phyloP scores from a whole-genome alignment of 2,888 invertebrate genomes.

The Acrocera orbiculus region DNA sequence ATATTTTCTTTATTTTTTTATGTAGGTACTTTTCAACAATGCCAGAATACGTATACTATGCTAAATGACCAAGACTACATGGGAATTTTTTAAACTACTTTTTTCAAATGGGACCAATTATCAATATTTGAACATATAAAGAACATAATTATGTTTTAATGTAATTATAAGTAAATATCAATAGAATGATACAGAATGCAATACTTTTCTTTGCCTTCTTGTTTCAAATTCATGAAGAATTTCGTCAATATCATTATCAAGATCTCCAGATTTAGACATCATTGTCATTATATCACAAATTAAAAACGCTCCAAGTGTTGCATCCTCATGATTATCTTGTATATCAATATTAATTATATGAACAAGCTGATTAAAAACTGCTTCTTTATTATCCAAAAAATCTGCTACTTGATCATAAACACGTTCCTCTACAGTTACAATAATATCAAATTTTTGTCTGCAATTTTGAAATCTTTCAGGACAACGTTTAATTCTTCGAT shows the following conservation, averaged over 20 bases:
- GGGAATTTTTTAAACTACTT: too few species aligned
- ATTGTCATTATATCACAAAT: conserved; percentile 89
- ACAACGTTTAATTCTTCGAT: conserved; percentile 79
- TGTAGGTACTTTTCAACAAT: too few species aligned
- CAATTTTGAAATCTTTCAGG: conserved; percentile 91
- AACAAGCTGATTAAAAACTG: conserved; percentile 68
- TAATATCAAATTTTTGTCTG: conserved; percentile 80
- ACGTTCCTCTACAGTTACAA: conserved; percentile 94
- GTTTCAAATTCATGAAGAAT: conserved; percentile 86
- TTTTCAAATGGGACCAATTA: too few species aligned
- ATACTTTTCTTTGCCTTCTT: conserved; percentile 65
- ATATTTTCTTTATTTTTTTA: too few species aligned
- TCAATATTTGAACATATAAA: too few species aligned
- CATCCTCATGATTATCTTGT: conserved; percentile 98
- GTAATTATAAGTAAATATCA: conserved; percentile 31
- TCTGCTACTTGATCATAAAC: conserved; percentile 91
- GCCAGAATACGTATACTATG: too few species aligned
- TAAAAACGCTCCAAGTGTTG: conserved; percentile 93
- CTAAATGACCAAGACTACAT: too few species aligned
- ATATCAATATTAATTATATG: conserved; percentile 98
- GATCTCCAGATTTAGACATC: conserved; percentile 75
- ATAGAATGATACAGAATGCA: conserved; percentile 91
- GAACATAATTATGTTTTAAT: too few species aligned
- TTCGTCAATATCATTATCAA: conserved; percentile 97
- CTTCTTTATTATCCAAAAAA: conserved; percentile 69